Evolutionary conservation across 2,888 invertebrate genomes (phyloP), one percentile per base, ranked within the genome.

Genomic region (Cosmorhoe ocellata): DNA sequence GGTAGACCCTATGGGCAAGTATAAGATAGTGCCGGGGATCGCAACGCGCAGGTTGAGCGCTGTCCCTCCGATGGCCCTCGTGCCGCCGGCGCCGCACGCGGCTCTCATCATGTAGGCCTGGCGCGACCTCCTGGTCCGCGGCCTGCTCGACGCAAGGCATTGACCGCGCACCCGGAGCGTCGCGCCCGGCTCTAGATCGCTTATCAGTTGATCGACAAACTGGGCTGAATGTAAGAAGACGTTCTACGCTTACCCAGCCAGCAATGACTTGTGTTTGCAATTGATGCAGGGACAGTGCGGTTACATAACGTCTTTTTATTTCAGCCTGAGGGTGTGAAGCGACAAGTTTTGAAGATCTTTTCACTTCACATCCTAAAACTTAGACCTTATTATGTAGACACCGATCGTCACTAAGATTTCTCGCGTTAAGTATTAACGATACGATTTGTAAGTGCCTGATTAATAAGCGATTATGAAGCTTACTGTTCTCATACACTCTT

Each of bases 71-170:
- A 67, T 71, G 49, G 71, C 75, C 2, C 66, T 77, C 10, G 76
- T 74, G 65, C 79, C 84, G 4, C 72, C 79, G 51, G 75, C 81
- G 28, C 85, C 88, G 7, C 86, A 84, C 57, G 84, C 87, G 31
- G 87, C 85, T 27, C 61, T 87, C 55, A 72, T 89, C 55, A 81
- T 89, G 68, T 89, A 89, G 89, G 89, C 88, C 84, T 89, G 89
- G 89, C 89, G 89, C 87, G 89, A 89, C 88, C 89, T 89, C 85
- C 86, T 89, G 31, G 83, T 89, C 58, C 86, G 88, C 71, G 88
- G 87, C 56, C 74, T 89, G 58, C 80, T 88, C 11, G 80, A 84
- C 48, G 71, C 76, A 52, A 79, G 80, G 59, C 85, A 84, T 64
- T 86, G 77, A 84, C 72, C 74, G 77, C 71, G 71, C 66, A 66